Conservation (phyloP, 2,113 vertebrate species). For the Murina feae region DNA sequence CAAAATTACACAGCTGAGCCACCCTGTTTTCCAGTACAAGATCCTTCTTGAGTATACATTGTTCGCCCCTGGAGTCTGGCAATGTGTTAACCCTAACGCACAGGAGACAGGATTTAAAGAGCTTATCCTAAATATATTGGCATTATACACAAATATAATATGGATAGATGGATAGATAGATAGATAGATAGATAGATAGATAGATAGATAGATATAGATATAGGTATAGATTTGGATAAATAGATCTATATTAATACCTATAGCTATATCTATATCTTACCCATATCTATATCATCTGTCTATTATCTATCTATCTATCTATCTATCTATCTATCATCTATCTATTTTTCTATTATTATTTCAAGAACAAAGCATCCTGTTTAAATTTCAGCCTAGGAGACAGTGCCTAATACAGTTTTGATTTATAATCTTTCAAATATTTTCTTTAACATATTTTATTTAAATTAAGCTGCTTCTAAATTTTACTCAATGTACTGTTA, state of each 20-base stretch:
- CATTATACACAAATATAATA: neutral
- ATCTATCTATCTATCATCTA: neutral
- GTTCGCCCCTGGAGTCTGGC: accelerated
- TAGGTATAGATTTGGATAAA: neutral
- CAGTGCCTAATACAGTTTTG: neutral
- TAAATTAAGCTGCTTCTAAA: neutral
- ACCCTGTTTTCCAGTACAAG: neutral
- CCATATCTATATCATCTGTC: neutral
- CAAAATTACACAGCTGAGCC: neutral
- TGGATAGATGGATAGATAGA: neutral
- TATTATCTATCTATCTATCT: neutral
- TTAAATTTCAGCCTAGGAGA: neutral
- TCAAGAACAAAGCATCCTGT: neutral
- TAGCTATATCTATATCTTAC: neutral
- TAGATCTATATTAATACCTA: neutral
- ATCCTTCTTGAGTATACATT: too few relatives aligned
- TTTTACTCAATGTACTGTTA: neutral
- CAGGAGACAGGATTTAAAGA: neutral
- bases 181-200: neutral
- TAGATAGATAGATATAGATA: neutral
- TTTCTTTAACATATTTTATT: neutral
- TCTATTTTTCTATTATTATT: neutral
- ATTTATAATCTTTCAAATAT: neutral
- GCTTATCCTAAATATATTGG: neutral
- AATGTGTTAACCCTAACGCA: neutral